Percentiles rank a stretch among this genome's conserved stretches.
Conservation (phyloP, 2,888 invertebrate species). For the Rhodophaea formosa region DNA sequence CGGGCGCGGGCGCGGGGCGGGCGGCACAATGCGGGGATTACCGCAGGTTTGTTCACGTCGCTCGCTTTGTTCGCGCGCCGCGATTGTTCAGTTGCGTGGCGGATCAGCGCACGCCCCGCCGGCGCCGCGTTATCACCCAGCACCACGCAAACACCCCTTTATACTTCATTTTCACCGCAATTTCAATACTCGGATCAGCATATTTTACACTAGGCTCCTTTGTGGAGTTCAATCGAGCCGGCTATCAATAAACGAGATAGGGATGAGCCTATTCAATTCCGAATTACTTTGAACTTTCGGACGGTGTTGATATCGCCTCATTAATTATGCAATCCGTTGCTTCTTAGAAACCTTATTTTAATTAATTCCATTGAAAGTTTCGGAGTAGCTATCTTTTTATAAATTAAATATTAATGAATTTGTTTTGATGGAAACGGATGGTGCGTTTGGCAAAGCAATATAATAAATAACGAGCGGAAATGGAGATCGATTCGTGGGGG, state of each 20-base stretch:
- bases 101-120: conserved; percentile 56
- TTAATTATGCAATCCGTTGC: conserved; percentile 17
- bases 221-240: conserved; percentile 60
- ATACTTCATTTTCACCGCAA: conserved; percentile 55
- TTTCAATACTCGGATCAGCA: conserved; percentile 74
- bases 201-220: conserved; percentile 60
- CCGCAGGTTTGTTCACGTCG: conserved; percentile 56
- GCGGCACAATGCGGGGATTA: conserved; percentile 65
- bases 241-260: conserved; percentile 58
- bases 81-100: conserved; percentile 48
- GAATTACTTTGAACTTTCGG: conserved; percentile 18
- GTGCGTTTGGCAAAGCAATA: conserved; percentile 54
- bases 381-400: conserved; percentile 5
- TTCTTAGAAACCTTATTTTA: conserved; percentile 8
- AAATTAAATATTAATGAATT: conserved; percentile 31
- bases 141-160: conserved; percentile 66
- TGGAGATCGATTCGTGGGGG: conserved; percentile 53
- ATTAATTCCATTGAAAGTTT: conserved; percentile 5
- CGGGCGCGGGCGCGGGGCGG: conserved; percentile 20
- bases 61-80: conserved; percentile 53
- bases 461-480: conserved; percentile 59
- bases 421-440: conserved; percentile 50
- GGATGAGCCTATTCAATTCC: conserved; percentile 40
- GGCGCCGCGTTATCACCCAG: conserved; percentile 61
- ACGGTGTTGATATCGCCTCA: conserved; percentile 14